phyloP scores from a whole-genome alignment of 2,888 invertebrate genomes.

The Leucophora obtusa region DNA sequence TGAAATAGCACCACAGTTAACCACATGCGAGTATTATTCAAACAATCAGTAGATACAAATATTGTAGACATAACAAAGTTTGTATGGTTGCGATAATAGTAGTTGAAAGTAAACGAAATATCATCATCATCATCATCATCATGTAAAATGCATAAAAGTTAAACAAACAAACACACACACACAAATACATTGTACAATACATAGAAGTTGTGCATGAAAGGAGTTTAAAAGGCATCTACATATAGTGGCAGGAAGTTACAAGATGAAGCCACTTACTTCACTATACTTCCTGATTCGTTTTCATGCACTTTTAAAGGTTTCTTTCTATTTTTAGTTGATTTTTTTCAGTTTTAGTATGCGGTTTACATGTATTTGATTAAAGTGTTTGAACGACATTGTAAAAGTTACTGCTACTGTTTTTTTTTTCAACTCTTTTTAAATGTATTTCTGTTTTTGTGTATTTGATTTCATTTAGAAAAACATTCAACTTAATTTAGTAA shows the following conservation, averaged over 20 bases:
- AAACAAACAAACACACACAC: conserved; percentile 14
- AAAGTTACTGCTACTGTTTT: conserved; percentile 27
- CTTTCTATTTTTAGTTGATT: conserved; percentile 33
- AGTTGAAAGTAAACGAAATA: conserved; percentile 41
- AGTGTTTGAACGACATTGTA: conserved; percentile 62
- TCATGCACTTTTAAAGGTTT: conserved; percentile 62
- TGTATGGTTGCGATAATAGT: conserved; percentile 12
- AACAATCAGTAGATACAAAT: conserved; percentile 50
- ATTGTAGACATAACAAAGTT: conserved; percentile 19
- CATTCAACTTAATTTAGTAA: conserved; percentile 59
- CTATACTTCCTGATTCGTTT: conserved; percentile 64
- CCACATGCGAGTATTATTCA: conserved; percentile 44
- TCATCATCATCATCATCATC: conserved; percentile 48
- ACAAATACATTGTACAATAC: conserved; percentile 3
- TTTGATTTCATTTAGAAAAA: conserved; percentile 53
- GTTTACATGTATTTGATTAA: conserved; percentile 53
- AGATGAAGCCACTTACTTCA: conserved; percentile 64
- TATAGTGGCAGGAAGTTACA: conserved; percentile 54
- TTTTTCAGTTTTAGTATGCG: conserved; percentile 16
- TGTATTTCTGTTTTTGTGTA: background rate
- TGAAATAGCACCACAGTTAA: conserved; percentile 7
- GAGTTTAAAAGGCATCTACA: conserved; percentile 46
- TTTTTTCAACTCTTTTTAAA: conserved; percentile 24
- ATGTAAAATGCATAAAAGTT: conserved; percentile 35
- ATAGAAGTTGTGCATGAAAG: conserved; percentile 30